phyloP scores from a whole-genome alignment of 2,797 vertebrate species.

The Alectoris magna region DNA sequence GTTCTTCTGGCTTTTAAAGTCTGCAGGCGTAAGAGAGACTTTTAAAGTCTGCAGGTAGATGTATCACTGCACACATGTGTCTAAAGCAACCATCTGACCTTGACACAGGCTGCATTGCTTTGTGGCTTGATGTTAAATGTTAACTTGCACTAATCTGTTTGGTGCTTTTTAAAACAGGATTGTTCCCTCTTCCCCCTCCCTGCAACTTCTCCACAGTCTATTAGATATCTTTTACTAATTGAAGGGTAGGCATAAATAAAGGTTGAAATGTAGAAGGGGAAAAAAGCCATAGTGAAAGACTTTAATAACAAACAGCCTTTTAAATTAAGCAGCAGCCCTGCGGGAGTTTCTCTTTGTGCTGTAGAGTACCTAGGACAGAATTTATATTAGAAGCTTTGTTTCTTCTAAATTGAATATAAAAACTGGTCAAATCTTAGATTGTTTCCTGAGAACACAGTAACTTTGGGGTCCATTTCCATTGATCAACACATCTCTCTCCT shows the following conservation, averaged over 20 bases:
- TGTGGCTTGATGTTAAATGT: slow-evolving; percentile 22
- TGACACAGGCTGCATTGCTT: not conserved
- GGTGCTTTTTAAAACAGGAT: not conserved
- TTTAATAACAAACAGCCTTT: not conserved
- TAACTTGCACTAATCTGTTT: slow-evolving; percentile 33
- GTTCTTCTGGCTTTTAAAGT: not conserved
- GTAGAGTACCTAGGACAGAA: not conserved
- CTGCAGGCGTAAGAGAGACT: not conserved
- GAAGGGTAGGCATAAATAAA: not conserved
- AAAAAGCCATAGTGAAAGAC: not conserved
- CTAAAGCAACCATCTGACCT: not conserved
- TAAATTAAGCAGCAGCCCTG: not conserved
- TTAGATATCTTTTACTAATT: not conserved
- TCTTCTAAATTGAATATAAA: not conserved
- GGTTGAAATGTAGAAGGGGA: not conserved
- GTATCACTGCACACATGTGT: rapidly evolving
- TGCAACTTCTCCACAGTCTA: not conserved
- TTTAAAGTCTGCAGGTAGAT: not conserved
- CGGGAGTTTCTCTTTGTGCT: not conserved
- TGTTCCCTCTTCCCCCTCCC: not conserved
- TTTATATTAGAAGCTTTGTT: not conserved
- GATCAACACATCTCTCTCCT: not conserved
- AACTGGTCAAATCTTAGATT: not conserved
- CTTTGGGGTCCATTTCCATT: not conserved
- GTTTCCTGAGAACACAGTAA: not conserved